These are phyloP conservation scores for Tachina grossa DNA, from an alignment of 2,888 invertebrate species.

Conservation along the genomic window DNA sequence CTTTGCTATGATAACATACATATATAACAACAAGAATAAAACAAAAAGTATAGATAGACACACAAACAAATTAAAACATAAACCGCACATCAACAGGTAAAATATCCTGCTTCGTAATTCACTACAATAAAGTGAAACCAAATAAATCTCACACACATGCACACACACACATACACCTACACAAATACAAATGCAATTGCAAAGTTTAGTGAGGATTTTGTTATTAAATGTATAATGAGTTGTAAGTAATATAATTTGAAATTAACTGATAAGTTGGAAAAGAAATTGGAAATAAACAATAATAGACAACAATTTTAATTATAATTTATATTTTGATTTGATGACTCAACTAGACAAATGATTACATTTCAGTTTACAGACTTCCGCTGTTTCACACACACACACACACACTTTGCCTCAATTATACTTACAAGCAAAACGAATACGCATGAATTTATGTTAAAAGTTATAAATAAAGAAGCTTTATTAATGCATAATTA, in stretches of 20 bases:
- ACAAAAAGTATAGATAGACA: background rate
- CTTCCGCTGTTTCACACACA: background rate
- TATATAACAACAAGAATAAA: slow-evolving; percentile 27
- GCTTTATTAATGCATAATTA: slow-evolving; percentile 53
- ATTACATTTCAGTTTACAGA: slow-evolving; percentile 17
- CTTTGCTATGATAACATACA: slow-evolving; percentile 43
- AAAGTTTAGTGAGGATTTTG: slow-evolving; percentile 39
- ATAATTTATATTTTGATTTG: slow-evolving; percentile 43
- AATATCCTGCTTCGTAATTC: slow-evolving; percentile 52
- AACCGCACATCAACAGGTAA: slow-evolving; percentile 51
- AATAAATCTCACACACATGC: slow-evolving; percentile 25
- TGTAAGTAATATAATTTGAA: slow-evolving; percentile 36
- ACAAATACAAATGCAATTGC: slow-evolving; percentile 7
- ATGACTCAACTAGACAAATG: slow-evolving; percentile 21
- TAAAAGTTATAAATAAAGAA: slow-evolving; percentile 61
- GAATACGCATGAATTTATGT: slow-evolving; percentile 13
- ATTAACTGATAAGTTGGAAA: slow-evolving; percentile 18
- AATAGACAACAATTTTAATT: slow-evolving; percentile 17
- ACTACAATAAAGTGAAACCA: slow-evolving; percentile 18
- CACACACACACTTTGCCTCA: background rate
- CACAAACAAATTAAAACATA: background rate
- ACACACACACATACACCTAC: background rate
- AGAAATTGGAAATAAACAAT: background rate
- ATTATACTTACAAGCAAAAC: background rate
- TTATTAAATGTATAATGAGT: slow-evolving; percentile 45